A percentile compares a stretch with the other conserved stretches of the same genome.
phyloP scores from a whole-genome alignment of 2,113 vertebrate genomes.

The Marmota flaviventris region DNA sequence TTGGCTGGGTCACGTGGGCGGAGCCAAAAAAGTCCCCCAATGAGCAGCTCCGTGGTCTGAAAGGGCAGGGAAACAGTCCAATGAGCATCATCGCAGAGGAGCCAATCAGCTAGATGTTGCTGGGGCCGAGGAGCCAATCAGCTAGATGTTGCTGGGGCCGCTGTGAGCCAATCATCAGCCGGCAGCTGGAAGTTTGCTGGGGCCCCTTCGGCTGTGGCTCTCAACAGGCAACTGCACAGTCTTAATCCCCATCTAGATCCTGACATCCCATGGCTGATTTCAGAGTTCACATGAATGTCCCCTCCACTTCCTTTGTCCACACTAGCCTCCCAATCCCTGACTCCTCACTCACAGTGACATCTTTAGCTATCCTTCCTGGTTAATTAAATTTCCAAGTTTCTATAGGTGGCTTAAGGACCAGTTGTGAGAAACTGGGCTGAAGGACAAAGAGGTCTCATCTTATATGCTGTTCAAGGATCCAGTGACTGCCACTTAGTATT shows the following conservation, averaged over 20 bases:
- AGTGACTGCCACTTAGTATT: neutral
- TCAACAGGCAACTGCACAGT: neutral
- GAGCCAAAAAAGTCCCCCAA: too few species aligned
- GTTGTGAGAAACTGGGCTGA: neutral
- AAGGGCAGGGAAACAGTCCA: too few species aligned
- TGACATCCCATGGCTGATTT: neutral
- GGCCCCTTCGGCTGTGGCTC: too few species aligned
- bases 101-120: too few species aligned
- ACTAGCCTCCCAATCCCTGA: neutral
- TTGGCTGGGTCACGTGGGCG: too few species aligned
- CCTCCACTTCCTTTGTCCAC: neutral
- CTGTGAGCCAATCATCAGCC: too few species aligned
- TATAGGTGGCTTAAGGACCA: neutral
- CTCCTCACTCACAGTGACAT: neutral
- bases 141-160: too few species aligned
- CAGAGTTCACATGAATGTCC: too few species aligned
- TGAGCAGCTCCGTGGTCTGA: too few species aligned
- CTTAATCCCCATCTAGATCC: neutral
- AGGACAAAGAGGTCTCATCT: neutral
- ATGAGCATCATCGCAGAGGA: too few species aligned
- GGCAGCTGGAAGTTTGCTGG: too few species aligned
- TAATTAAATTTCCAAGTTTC: neutral
- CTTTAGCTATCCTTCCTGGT: neutral
- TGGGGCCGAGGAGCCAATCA: too few species aligned
- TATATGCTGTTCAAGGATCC: neutral